Conservation (phyloP, 2,888 invertebrate species). For the Luperina testacea region DNA sequence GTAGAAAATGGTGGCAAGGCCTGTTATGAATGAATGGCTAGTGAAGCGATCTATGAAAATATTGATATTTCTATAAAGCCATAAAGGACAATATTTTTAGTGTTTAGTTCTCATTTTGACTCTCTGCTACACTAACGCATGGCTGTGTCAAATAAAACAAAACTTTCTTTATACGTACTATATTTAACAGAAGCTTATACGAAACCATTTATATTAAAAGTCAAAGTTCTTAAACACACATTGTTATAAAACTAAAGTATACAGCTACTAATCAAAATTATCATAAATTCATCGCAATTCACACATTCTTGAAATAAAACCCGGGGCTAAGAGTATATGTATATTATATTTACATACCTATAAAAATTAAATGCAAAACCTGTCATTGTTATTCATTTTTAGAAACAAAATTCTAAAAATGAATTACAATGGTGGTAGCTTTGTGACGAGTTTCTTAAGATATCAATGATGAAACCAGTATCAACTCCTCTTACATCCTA, state of each 20-base stretch:
- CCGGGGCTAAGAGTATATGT: neutral
- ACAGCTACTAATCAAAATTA: conserved; percentile 75
- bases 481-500: conserved; percentile 8
- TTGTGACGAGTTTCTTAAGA: conserved; percentile 12
- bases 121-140: no score
- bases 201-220: conserved; percentile 75
- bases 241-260: conserved; percentile 82
- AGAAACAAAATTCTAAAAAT: neutral
- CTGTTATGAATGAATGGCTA: neutral
- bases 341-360: conserved; percentile 32
- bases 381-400: conserved; percentile 22
- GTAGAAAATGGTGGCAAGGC: no score
- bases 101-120: neutral
- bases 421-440: no score
- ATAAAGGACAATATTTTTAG: neutral
- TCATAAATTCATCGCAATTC: conserved; percentile 59
- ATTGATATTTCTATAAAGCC: neutral
- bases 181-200: conserved; percentile 81
- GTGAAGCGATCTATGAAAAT: neutral
- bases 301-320: conserved; percentile 57
- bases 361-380: conserved; percentile 37
- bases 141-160: conserved; percentile 36
- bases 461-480: conserved; percentile 29
- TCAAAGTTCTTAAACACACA: conserved; percentile 73
- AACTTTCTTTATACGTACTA: conserved; percentile 64